phyloP scores from a whole-genome alignment of 92 coral and sea anemone genomes.

The Zoanthus gigantus region DNA sequence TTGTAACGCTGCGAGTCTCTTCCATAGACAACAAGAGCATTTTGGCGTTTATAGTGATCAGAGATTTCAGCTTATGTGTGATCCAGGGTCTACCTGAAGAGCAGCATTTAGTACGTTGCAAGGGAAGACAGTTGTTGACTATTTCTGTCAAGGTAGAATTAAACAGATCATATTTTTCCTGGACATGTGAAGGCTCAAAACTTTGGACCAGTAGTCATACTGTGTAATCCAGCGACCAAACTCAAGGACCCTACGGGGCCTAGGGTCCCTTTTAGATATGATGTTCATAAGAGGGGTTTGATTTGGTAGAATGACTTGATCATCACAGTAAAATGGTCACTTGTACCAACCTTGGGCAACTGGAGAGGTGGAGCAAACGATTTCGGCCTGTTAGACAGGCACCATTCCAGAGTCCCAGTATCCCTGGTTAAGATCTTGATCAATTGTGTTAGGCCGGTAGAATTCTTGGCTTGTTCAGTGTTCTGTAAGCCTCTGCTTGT shows the following conservation, averaged over 20 bases:
- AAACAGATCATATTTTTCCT: slow-evolving; percentile 25
- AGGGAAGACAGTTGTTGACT: background rate
- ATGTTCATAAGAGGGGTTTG: background rate
- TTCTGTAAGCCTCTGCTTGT: too few relatives aligned
- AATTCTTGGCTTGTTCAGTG: too few relatives aligned
- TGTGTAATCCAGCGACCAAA: slow-evolving; percentile 58
- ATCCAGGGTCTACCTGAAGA: background rate
- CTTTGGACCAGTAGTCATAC: slow-evolving; percentile 41
- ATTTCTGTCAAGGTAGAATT: background rate
- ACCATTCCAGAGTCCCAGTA: slow-evolving; percentile 53
- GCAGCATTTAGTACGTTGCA: background rate
- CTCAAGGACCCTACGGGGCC: slow-evolving; percentile 47
- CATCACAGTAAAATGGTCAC: slow-evolving; percentile 39
- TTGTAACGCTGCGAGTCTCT: slow-evolving; percentile 9
- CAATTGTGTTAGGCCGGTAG: slow-evolving; percentile 34
- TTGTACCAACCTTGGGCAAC: slow-evolving; percentile 32
- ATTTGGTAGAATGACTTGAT: background rate
- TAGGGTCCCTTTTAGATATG: slow-evolving; percentile 24
- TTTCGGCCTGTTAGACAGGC: slow-evolving; percentile 44
- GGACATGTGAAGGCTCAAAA: slow-evolving; percentile 17
- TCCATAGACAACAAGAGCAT: background rate
- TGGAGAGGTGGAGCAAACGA: slow-evolving; percentile 3
- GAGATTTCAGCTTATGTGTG: background rate
- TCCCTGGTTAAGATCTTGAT: slow-evolving; percentile 48
- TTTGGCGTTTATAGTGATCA: slow-evolving; percentile 5